Evolutionary conservation across 2,888 invertebrate species (phyloP).

Genomic region (Morpho helenor): DNA sequence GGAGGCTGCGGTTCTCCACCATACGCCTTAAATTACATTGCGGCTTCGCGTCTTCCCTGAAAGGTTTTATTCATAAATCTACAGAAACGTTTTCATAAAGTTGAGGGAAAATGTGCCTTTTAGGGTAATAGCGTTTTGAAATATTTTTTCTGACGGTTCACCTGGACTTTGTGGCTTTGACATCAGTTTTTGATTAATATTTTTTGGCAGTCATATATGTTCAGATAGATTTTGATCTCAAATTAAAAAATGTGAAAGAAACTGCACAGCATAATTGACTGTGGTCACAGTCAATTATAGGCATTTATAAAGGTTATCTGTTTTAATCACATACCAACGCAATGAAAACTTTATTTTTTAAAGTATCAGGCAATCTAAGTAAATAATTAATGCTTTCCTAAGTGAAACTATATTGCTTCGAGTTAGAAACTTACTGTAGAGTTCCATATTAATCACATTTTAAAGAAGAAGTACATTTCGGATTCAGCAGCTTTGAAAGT

Average conservation of each 20-base stretch:
- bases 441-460: slow-evolving; percentile 66
- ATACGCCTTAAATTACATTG: slow-evolving; percentile 72
- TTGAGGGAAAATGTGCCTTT: slow-evolving; percentile 62
- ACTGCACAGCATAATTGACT: no score
- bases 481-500: slow-evolving; percentile 68
- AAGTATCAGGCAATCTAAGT: no score
- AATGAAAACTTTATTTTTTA: no score
- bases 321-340: no score
- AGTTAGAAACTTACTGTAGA: slow-evolving; percentile 57
- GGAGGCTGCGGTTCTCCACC: slow-evolving; percentile 59
- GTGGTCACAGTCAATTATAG: no score
- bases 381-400: slow-evolving; percentile 63
- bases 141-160: slow-evolving; percentile 21
- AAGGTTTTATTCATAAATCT: slow-evolving; percentile 79
- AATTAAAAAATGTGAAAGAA: no score
- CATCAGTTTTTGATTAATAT: slow-evolving; percentile 4
- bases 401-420: slow-evolving; percentile 62
- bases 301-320: no score
- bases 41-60: slow-evolving; percentile 67
- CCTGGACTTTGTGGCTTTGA: slow-evolving; percentile 16
- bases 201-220: background rate
- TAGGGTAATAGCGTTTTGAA: slow-evolving; percentile 47
- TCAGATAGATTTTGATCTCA: no score
- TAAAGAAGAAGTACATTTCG: slow-evolving; percentile 61
- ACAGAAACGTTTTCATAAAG: slow-evolving; percentile 72